phyloP scores from a whole-genome alignment of 2,797 vertebrate species.

The Pseudopleuronectes americanus region DNA sequence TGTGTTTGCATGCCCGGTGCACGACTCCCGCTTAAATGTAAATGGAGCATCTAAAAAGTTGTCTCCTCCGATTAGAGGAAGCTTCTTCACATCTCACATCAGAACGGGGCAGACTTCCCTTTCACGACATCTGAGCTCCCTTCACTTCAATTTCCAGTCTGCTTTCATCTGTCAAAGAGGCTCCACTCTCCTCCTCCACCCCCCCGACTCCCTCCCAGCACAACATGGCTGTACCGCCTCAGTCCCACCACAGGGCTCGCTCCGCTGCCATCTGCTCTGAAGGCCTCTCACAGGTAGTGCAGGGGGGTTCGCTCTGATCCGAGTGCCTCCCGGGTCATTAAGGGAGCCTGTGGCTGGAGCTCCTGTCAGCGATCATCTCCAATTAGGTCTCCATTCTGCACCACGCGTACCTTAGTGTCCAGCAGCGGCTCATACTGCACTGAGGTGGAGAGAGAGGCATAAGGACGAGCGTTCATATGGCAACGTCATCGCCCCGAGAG shows the following conservation, averaged over 20 bases:
- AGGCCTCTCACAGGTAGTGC: constrained; percentile 51
- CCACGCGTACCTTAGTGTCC: constrained; percentile 53
- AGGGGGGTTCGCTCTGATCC: constrained; percentile 50
- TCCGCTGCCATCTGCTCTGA: constrained; percentile 67
- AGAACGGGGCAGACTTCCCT: constrained; percentile 10
- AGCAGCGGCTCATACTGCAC: constrained; percentile 48
- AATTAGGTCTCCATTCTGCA: constrained; percentile 75
- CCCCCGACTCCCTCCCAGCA: constrained; percentile 16
- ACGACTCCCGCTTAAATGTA: constrained; percentile 10
- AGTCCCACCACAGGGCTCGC: constrained; percentile 54
- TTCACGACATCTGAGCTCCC: constrained; percentile 19
- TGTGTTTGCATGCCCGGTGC: background rate
- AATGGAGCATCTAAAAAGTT: background rate
- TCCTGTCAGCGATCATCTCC: constrained; percentile 79
- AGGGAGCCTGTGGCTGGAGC: constrained; percentile 67
- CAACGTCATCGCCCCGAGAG: constrained; percentile 50
- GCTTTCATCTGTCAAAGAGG: constrained; percentile 55
- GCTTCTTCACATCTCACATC: constrained; percentile 9
- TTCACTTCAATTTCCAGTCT: constrained; percentile 29
- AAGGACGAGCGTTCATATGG: constrained; percentile 53
- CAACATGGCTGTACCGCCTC: constrained; percentile 48
- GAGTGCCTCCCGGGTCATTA: constrained; percentile 68
- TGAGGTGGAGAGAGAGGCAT: constrained; percentile 59
- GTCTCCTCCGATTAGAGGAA: constrained; percentile 1
- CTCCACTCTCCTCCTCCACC: constrained; percentile 12